Conservation (phyloP, 2,888 invertebrate genomes). For the Tetropium fuscum region DNA sequence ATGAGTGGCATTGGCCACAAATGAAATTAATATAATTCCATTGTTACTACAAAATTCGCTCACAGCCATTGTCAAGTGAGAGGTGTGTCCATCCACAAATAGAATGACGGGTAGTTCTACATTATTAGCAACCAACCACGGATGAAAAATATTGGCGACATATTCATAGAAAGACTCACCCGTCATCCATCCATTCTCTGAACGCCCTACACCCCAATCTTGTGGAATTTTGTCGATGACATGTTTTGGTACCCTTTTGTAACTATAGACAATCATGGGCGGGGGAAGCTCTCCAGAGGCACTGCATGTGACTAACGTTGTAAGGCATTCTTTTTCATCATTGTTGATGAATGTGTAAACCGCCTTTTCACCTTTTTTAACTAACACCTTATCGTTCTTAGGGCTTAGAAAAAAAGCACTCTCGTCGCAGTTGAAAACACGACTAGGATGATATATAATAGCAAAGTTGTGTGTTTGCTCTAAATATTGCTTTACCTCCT, state of each 20-base stretch:
- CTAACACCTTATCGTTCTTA: slow-evolving; percentile 36
- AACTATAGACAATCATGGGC: background rate
- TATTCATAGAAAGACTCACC: slow-evolving; percentile 11
- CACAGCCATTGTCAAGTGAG: background rate
- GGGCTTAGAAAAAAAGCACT: slow-evolving; percentile 38
- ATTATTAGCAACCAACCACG: background rate
- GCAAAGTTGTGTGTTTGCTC: background rate
- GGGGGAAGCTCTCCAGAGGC: background rate
- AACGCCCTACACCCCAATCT: slow-evolving; percentile 8
- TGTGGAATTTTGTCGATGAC: background rate
- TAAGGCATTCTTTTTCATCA: slow-evolving; percentile 10
- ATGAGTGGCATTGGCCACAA: background rate
- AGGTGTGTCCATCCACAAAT: slow-evolving; percentile 8
- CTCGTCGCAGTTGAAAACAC: slow-evolving; percentile 38
- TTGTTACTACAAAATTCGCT: background rate
- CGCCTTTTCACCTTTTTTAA: slow-evolving; percentile 34
- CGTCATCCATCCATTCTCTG: slow-evolving; percentile 13
- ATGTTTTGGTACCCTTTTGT: background rate
- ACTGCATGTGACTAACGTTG: background rate
- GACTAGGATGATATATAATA: slow-evolving; percentile 13
- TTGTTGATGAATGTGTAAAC: slow-evolving; percentile 35
- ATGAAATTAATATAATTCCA: background rate
- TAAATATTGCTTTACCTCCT: slow-evolving; percentile 7
- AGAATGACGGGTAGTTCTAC: slow-evolving; percentile 3
- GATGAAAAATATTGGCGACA: slow-evolving; percentile 8